phyloP scores from a whole-genome alignment of 2,797 vertebrate species.

The Phataginus tricuspis region DNA sequence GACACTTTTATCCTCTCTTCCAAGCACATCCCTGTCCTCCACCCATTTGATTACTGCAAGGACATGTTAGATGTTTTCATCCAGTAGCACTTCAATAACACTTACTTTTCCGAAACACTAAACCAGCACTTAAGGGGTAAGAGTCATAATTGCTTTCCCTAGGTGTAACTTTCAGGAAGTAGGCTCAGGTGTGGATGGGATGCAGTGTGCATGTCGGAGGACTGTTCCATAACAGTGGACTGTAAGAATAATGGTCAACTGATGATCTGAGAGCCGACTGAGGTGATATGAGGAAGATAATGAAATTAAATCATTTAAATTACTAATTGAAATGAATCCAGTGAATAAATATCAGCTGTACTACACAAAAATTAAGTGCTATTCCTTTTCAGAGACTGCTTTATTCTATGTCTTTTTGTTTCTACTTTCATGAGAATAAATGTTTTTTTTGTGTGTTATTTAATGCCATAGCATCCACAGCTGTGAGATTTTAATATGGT shows the following conservation, averaged over 20 bases:
- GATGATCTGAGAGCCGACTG: not conserved
- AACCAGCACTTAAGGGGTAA: not conserved
- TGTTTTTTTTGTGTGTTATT: not conserved
- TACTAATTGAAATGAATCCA: constrained; percentile 56
- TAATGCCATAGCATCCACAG: not conserved
- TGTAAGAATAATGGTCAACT: not conserved
- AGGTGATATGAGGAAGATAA: not conserved
- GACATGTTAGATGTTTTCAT: not conserved
- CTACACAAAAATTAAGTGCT: not conserved
- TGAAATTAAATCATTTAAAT: not conserved
- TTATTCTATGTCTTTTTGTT: not conserved
- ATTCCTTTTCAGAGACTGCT: not conserved
- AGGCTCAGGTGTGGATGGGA: not conserved
- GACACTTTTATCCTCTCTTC: not conserved
- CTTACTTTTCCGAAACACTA: not conserved
- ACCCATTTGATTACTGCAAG: not conserved
- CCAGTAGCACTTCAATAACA: not conserved
- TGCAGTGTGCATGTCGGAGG: not conserved
- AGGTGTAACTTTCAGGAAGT: not conserved
- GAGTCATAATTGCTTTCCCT: not conserved
- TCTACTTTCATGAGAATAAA: not conserved
- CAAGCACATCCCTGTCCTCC: not conserved
- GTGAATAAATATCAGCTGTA: accelerated
- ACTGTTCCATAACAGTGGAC: accelerated
- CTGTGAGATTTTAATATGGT: not conserved